phyloP scores from a whole-genome alignment of 2,888 invertebrate genomes.

The Pterostichus niger region DNA sequence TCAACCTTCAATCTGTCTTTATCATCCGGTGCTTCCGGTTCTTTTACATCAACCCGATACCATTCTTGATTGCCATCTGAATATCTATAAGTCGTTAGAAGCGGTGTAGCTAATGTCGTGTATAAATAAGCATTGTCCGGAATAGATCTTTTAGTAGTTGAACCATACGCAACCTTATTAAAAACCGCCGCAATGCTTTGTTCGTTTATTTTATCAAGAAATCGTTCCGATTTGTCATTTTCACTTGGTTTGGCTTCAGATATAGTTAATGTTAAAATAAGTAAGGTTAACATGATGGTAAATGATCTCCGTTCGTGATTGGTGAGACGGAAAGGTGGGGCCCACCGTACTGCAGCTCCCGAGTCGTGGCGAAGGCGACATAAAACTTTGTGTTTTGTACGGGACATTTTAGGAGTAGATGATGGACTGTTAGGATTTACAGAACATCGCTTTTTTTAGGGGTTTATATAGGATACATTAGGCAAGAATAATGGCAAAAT shows the following conservation, averaged over 20 bases:
- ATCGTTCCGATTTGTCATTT: conserved; percentile 76
- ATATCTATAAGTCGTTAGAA: conserved; percentile 80
- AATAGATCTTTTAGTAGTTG: conserved; percentile 84
- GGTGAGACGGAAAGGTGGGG: neutral
- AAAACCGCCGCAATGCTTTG: conserved; percentile 84
- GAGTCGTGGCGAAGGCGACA: neutral
- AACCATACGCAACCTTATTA: conserved; percentile 85
- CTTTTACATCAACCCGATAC: conserved; percentile 75
- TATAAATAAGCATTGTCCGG: conserved; percentile 82
- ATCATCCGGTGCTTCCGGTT: conserved; percentile 69
- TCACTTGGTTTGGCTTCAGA: conserved; percentile 71
- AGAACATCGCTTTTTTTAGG: neutral
- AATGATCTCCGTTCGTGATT: conserved; percentile 2
- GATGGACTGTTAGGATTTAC: neutral
- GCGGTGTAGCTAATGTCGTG: conserved; percentile 83
- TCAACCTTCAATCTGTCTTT: conserved; percentile 68
- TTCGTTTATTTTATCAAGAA: conserved; percentile 81
- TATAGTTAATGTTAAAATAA: neutral
- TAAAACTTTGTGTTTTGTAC: neutral
- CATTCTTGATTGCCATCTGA: conserved; percentile 75
- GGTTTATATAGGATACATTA: neutral
- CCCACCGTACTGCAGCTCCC: conserved; percentile 8
- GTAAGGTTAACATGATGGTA: neutral
- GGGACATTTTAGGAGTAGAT: neutral
- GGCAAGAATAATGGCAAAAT: neutral